A percentile compares a stretch with the other conserved stretches of the same genome.
phyloP scores from a whole-genome alignment of 2,113 vertebrate species.

The Himantopus leucocephalus region DNA sequence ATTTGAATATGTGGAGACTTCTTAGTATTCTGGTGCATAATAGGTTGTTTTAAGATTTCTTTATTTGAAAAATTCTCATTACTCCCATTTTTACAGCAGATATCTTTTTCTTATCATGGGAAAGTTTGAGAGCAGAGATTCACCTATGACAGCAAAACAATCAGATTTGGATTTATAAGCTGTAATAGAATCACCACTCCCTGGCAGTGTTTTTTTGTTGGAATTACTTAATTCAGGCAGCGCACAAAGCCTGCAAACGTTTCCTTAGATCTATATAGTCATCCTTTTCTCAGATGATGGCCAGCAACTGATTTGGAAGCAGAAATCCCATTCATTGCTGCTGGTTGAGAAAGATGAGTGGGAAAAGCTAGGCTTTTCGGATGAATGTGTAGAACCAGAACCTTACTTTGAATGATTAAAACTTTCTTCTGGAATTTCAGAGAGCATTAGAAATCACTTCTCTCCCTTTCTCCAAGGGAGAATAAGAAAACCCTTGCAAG shows the following conservation, averaged over 20 bases:
- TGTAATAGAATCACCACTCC: neutral
- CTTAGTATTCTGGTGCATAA: neutral
- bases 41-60: neutral
- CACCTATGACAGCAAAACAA: neutral
- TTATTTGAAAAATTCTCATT: neutral
- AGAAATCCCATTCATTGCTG: neutral
- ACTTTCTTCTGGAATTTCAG: neutral
- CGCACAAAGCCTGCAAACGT: neutral
- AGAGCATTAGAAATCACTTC: neutral
- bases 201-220: neutral
- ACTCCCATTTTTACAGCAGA: neutral
- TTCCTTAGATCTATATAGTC: neutral
- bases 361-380: neutral
- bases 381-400: neutral
- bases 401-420: neutral
- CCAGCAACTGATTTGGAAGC: neutral
- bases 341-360: neutral
- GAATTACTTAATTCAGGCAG: neutral
- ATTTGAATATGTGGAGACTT: neutral
- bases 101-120: neutral
- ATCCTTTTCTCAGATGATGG: neutral
- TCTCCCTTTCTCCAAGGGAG: neutral
- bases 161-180: neutral
- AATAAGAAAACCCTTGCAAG: neutral
- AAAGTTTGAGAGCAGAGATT: neutral